phyloP scores from a whole-genome alignment of 2,113 vertebrate genomes.

The Odobenus rosmarus region DNA sequence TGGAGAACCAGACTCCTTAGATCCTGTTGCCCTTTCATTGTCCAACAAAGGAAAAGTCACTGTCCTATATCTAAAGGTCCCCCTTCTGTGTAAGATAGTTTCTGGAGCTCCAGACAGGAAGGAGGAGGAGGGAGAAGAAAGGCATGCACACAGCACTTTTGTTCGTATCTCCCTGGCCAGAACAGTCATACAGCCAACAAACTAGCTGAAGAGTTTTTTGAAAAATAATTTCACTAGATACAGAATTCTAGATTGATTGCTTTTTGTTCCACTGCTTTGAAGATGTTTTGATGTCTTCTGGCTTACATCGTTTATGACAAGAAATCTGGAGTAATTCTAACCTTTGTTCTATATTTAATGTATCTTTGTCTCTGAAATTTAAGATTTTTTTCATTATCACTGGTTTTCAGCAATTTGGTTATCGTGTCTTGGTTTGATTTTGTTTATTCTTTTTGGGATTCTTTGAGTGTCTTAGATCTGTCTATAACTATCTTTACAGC shows the following conservation, averaged over 20 bases:
- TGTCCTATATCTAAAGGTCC: not conserved
- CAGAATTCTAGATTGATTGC: not conserved
- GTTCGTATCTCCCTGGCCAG: not conserved
- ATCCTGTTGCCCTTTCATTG: not conserved
- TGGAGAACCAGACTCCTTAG: not conserved
- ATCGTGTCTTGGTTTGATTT: not conserved
- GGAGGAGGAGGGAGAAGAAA: not conserved
- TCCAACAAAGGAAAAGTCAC: conserved; percentile 24
- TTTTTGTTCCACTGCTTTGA: conserved; percentile 1
- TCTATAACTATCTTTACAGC: not conserved
- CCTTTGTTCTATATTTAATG: not conserved
- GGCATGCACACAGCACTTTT: not conserved
- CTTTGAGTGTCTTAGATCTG: not conserved
- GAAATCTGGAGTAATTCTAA: not conserved
- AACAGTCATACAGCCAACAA: not conserved
- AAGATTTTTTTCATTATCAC: not conserved
- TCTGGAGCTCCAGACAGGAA: not conserved
- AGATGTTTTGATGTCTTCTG: not conserved
- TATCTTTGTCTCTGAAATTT: not conserved
- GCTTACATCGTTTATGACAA: not conserved
- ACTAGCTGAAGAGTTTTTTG: not conserved
- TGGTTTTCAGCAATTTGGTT: not conserved
- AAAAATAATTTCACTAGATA: conserved; percentile 25
- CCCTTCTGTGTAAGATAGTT: not conserved
- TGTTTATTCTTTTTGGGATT: not conserved